Conservation (phyloP, 2,797 vertebrate genomes). For the Pagetopsis macropterus region DNA sequence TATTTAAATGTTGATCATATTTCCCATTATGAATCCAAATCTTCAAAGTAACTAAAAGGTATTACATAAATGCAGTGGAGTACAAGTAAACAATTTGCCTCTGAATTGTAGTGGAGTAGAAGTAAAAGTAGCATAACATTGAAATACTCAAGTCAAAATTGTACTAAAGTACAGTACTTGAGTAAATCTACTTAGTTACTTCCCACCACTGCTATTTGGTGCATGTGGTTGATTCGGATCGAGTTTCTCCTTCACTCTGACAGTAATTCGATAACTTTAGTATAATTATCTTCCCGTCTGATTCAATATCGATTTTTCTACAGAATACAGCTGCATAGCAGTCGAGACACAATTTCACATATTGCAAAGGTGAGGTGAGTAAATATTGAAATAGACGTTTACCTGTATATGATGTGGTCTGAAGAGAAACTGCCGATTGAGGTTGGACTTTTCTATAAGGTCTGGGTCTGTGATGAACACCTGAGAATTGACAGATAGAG, state of each 20-base stretch:
- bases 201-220: too few species aligned
- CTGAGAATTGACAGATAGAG: slow-evolving; percentile 70
- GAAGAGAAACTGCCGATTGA: slow-evolving; percentile 98
- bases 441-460: slow-evolving; percentile 98
- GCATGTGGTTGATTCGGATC: neutral
- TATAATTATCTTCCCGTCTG: neutral
- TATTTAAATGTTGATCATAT: too few species aligned
- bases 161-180: too few species aligned
- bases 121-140: too few species aligned
- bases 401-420: slow-evolving; percentile 98
- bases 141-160: too few species aligned
- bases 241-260: neutral
- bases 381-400: neutral
- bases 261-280: neutral
- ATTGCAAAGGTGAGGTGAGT: neutral
- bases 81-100: too few species aligned
- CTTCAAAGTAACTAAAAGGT: too few species aligned
- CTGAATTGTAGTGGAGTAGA: too few species aligned
- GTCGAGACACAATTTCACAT: neutral
- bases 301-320: neutral
- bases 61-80: too few species aligned
- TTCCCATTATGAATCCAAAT: too few species aligned
- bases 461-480: slow-evolving; percentile 97
- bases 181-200: too few species aligned
- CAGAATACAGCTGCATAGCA: neutral